Conservation (phyloP, 1,140 invertebrate genomes). For the Nomia melanderi region DNA sequence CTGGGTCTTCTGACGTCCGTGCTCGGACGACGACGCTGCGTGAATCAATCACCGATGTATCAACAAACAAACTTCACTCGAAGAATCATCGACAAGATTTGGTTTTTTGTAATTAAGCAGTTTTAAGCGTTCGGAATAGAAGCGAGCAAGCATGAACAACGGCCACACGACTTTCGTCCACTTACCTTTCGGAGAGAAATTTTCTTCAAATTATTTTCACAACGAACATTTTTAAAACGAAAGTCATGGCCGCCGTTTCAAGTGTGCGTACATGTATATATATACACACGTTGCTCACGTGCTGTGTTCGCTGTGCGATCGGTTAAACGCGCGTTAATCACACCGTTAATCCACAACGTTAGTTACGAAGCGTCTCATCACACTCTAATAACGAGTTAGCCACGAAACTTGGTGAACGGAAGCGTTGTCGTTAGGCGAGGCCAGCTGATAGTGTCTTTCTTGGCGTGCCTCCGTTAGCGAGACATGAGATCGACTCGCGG, state of each 20-base stretch:
- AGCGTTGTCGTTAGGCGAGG: conserved; percentile 34
- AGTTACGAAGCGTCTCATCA: conserved; percentile 45
- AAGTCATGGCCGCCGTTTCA: conserved; percentile 26
- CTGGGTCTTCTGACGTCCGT: conserved; percentile 92
- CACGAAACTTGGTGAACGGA: conserved; percentile 38
- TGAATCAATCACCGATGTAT: conserved; percentile 14
- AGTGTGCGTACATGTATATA: too few species aligned
- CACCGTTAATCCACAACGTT: conserved; percentile 51
- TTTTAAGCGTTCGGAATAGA: conserved; percentile 37
- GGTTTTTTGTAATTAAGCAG: background rate
- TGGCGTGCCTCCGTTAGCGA: conserved; percentile 37
- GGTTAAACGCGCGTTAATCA: conserved; percentile 48
- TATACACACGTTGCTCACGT: conserved; percentile 37
- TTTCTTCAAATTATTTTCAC: too few species aligned
- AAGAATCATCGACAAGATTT: background rate
- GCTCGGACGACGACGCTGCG: conserved; percentile 91
- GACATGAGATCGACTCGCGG: conserved; percentile 12
- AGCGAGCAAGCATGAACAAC: conserved; percentile 35
- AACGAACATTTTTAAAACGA: too few species aligned
- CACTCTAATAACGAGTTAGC: conserved; percentile 31
- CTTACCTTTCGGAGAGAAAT: conserved; percentile 6
- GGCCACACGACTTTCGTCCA: conserved; percentile 20
- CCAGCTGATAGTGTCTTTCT: conserved; percentile 26
- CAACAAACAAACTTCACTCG: background rate
- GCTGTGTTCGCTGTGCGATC: conserved; percentile 31